Evolutionary conservation across 2,113 vertebrate species (phyloP).

Genomic region (Cyprinodon tularosa): DNA sequence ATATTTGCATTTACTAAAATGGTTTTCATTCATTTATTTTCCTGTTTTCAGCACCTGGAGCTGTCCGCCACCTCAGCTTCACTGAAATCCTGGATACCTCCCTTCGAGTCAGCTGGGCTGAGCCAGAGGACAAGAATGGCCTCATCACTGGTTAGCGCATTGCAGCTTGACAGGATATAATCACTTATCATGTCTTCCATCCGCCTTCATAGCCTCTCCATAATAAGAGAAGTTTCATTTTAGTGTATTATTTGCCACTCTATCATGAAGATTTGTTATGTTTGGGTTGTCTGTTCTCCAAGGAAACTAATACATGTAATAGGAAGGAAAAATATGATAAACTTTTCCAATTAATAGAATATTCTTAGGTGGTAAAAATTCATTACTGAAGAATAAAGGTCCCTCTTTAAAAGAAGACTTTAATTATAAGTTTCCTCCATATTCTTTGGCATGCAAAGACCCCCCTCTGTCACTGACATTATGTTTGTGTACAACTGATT

Average conservation of each 20-base stretch:
- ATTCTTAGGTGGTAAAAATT: constrained; percentile 8
- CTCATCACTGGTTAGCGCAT: constrained; percentile 85
- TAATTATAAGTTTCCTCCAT: constrained; percentile 2
- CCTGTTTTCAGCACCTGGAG: constrained; percentile 84
- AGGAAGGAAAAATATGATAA: background rate
- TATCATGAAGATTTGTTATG: background rate
- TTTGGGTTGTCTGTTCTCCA: background rate
- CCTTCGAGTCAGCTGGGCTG: constrained; percentile 94
- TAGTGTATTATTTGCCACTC: constrained; percentile 3
- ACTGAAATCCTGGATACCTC: constrained; percentile 96
- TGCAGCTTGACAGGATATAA: background rate
- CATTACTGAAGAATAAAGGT: background rate
- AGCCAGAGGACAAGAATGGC: constrained; percentile 93
- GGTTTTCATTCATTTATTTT: constrained; percentile 14
- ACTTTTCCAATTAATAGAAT: constrained; percentile 10
- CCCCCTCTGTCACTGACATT: constrained; percentile 19
- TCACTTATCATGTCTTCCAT: background rate
- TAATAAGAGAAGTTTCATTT: constrained; percentile 8
- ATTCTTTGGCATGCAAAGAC: constrained; percentile 13
- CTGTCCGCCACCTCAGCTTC: constrained; percentile 92
- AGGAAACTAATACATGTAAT: background rate
- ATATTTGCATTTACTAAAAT: background rate
- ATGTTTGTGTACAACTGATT: constrained; percentile 42
- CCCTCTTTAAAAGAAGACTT: background rate
- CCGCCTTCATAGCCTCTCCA: background rate